Base-by-base conservation (phyloP, 2,113 vertebrate genomes). In the Cavia aperea region DNA sequence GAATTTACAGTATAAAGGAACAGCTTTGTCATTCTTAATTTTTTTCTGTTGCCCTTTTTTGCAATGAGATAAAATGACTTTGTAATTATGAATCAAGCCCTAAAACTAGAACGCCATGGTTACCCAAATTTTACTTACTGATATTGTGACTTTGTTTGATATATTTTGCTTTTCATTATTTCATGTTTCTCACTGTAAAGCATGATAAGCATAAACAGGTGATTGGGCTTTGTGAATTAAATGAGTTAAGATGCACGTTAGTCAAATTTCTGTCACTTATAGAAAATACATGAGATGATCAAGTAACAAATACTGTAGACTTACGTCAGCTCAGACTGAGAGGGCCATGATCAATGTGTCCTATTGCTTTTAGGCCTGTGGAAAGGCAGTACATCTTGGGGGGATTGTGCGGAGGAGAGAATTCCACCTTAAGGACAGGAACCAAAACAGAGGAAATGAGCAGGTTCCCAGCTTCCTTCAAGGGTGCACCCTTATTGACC, bases 101-200 rank as follows among this genome's bases (percentile, higher is more conserved):
- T 81, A 23, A 72, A 90, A 68, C 8, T n/a, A 84, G 75, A 81
- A 39, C 62, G 46, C 31, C 54, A 54, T 10, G 0, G 4, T 15
- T 58, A 63, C 4, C 26, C 4, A 81, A 29, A 16, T 68, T 87
- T 93, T 36, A 26, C 46, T 79, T 43, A 62, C 1, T 88, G n/a
- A 65, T 29, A 73, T 75, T 70, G 0, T 66, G 24, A 87, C 13
- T 86, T 79, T 36, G 26, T 31, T 9, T 8, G 19, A 66, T 10
- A 33, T 58, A 78, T 7, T 93, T 82, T 43, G 26, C 39, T 7
- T 65, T 63, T 85, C 7, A 78, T 10, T 93, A 7, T 5, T 26
- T 63, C 62, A 29, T 83, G 4, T 56, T 86, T 75, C 51, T 82
- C 12, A 81, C 49, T 12, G 58, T 83, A 88, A 89, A 93, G 33